Base-by-base conservation (phyloP, 1,140 invertebrate species). In the Oryzaephilus surinamensis region DNA sequence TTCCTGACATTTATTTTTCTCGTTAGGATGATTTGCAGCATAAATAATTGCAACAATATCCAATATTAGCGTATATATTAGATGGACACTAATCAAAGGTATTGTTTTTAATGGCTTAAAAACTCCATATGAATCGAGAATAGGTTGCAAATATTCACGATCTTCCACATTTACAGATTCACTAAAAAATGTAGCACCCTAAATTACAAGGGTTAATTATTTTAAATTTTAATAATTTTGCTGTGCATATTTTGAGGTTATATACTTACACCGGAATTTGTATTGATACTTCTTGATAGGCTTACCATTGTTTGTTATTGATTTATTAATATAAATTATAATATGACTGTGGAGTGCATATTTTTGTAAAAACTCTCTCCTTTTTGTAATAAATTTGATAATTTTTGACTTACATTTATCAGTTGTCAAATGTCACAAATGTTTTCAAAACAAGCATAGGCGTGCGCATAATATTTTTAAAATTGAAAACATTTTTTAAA, bases 11-110 rank as follows among this genome's bases (percentile, higher is more conserved):
- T 70, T 72, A 39, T 61, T 63, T 13, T 65, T 48, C 34, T 71
- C 64, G 43, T 71, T 63, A 2, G 71, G 68, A 65, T 71, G 74
- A 2, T 62, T 20, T 1, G 62, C 60, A 5, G 73, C 64, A 48
- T 76, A 67, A 18, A 70, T 52, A 29, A 79, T 72, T 13, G 74
- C 74, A 33, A 64, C 53, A 32, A 76, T 65, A 46, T 74, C 73
- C 37, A 79, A 65, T 5, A 49, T 57, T 7, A 73, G 58, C 46
- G 74, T 66, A 18, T 69, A 66, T 33, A 68, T 10, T 20, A 70
- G 42, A 43, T 72, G 66, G 36, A 71, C 41, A 41, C 41, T 50
- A 38, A 59, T 51, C 15, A 63, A 43, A 13, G 62, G 57, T 12
- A 66, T 48, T 3, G 71, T 75, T 27, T 65, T 58, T 4, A 74